Percentiles rank a stretch among this genome's conserved stretches.
Conservation (phyloP, 2,888 invertebrate genomes). For the Hecatera dysodea region DNA sequence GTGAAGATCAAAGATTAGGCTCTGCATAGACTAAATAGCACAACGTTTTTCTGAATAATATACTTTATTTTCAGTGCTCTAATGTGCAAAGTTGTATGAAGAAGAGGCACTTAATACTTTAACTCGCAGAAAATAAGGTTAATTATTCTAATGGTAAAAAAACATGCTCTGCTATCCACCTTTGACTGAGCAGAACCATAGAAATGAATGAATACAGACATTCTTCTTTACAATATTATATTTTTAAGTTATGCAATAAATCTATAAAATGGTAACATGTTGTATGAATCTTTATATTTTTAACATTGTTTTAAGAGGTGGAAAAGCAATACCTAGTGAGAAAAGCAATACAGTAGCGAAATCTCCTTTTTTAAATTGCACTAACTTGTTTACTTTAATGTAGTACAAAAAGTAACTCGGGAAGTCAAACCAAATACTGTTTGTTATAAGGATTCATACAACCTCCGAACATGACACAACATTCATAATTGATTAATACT, state of each 20-base stretch:
- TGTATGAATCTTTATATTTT: slow-evolving; percentile 46
- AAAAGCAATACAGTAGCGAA: background rate
- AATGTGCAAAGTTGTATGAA: background rate
- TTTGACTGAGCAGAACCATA: background rate
- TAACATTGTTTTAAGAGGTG: background rate
- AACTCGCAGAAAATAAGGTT: background rate
- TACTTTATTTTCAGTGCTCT: background rate
- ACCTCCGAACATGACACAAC: slow-evolving; percentile 62
- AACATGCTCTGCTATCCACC: slow-evolving; percentile 1
- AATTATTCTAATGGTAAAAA: background rate
- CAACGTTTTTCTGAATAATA: slow-evolving; percentile 9
- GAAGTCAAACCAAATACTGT: background rate
- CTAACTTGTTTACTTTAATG: background rate
- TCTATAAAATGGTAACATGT: slow-evolving; percentile 36
- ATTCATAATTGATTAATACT: slow-evolving; percentile 74
- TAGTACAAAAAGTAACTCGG: background rate
- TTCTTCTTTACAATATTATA: slow-evolving; percentile 33
- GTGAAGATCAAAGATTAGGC: slow-evolving; percentile 42
- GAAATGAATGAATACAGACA: slow-evolving; percentile 31
- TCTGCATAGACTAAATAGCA: slow-evolving; percentile 3
- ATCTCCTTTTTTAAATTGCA: background rate
- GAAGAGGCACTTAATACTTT: background rate
- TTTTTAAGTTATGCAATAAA: slow-evolving; percentile 47
- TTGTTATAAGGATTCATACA: slow-evolving; percentile 49
- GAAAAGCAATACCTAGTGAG: background rate